phyloP scores from a whole-genome alignment of 2,888 invertebrate species.

The Drosophila neutralis region DNA sequence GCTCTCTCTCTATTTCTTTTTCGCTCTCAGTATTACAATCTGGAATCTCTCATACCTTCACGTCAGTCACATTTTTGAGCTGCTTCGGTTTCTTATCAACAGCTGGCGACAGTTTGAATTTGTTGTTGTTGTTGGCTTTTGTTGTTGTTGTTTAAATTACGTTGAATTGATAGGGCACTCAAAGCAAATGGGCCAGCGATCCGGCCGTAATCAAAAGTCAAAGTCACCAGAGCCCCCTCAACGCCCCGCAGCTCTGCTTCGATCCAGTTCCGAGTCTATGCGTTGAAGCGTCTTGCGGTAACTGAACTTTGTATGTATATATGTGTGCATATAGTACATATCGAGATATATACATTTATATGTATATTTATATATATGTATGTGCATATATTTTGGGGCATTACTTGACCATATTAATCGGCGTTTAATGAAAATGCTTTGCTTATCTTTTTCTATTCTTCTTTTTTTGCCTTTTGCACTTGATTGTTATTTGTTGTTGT shows the following conservation, averaged over 20 bases:
- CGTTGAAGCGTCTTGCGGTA: slow-evolving; percentile 22
- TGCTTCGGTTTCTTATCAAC: slow-evolving; percentile 50
- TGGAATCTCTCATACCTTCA: slow-evolving; percentile 18
- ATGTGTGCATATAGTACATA: background rate
- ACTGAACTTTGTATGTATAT: slow-evolving; percentile 39
- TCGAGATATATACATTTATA: background rate
- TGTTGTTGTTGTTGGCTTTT: slow-evolving; percentile 11
- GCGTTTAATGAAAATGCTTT: slow-evolving; percentile 40
- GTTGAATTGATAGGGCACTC: slow-evolving; percentile 55
- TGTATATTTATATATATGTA: background rate
- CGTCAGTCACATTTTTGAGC: slow-evolving; percentile 17
- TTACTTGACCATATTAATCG: slow-evolving; percentile 47
- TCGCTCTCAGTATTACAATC: slow-evolving; percentile 8
- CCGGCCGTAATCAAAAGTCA: slow-evolving; percentile 59
- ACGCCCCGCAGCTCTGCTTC: background rate
- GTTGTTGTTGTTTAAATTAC: slow-evolving; percentile 42
- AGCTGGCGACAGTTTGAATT: slow-evolving; percentile 38
- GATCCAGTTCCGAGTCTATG: slow-evolving; percentile 21
- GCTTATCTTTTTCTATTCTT: slow-evolving; percentile 25
- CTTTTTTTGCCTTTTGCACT: slow-evolving; percentile 17
- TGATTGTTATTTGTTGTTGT: slow-evolving; percentile 7
- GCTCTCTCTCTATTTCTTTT: background rate
- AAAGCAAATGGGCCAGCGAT: slow-evolving; percentile 39
- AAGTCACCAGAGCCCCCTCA: slow-evolving; percentile 38
- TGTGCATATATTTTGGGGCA: slow-evolving; percentile 10